Base-by-base conservation (phyloP, 2,797 vertebrate genomes). In the Sebastes trivittatus region DNA sequence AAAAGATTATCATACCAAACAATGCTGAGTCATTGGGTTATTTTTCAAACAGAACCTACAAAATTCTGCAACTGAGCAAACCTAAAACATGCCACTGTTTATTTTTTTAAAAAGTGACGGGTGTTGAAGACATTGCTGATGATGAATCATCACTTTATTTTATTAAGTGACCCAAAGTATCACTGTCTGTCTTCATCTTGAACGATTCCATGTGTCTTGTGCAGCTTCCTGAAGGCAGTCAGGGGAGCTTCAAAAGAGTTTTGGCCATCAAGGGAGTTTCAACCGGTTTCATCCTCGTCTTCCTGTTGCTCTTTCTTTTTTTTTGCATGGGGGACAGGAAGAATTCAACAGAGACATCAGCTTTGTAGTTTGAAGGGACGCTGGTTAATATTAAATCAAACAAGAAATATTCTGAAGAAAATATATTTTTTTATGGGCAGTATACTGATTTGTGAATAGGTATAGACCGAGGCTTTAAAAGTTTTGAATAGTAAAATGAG, bases 161-260 rank as follows among this genome's bases (percentile, higher is more conserved):
- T 63, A 63, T 76, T 60, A 49, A 30, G n/a, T 49, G 16, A 67
- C 64, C 16, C 8, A 2, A 66, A 63, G 55, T 58, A 46, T 60
- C 9, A 22, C 20, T 49, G 46, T 79, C 18, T 72, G 59, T 72
- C 73, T 72, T 72, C 83, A 54, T 82, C 75, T 67, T 77, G 77
- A 80, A 70, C 56, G 29, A 10, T 80, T 86, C 80, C 79, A 18
- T 65, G 67, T 22, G 36, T 72, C 56, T 23, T 58, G 54, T 73
- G 42, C 56, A 52, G 56, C 59, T 67, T 90, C 84, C 81, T 77
- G 36, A 64, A 59, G 81, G 75, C 88, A 59, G 66, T 73, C 65
- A 69, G 73, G 34, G 69, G 34, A 83, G 75, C 85, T 87, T 92
- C 86, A 90, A 90, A 91, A 63, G 82, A 55, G 7, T 38, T 80